Evolutionary conservation across 2,888 invertebrate genomes (phyloP).

Genomic region (Allolobophora icterica): DNA sequence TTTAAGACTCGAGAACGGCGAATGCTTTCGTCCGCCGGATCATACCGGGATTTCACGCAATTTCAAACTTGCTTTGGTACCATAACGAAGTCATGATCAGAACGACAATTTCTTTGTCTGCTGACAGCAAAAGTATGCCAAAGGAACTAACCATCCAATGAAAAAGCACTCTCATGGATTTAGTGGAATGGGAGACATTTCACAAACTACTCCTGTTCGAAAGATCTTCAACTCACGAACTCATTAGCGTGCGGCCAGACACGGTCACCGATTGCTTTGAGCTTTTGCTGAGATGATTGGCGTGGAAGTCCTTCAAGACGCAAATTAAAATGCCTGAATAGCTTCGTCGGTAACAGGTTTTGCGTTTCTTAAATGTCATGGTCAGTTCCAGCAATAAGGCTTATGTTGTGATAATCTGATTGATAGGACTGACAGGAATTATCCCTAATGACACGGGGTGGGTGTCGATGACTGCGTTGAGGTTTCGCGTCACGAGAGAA

Average conservation of each 20-base stretch:
- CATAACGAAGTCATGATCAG: background rate
- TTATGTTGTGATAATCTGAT: background rate
- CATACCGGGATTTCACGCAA: background rate
- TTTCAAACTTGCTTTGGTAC: background rate
- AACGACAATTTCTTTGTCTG: background rate
- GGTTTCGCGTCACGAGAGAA: background rate
- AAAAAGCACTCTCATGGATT: background rate
- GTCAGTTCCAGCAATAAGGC: no score
- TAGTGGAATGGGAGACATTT: background rate
- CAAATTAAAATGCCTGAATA: no score
- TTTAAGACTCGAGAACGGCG: background rate
- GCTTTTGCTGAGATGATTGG: background rate
- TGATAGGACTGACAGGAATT: background rate
- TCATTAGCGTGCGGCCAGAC: background rate
- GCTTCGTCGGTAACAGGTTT: no score
- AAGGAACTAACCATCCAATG: background rate
- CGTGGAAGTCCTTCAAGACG: no score
- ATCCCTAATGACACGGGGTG: background rate
- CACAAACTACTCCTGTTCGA: background rate
- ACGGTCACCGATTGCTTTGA: background rate
- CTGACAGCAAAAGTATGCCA: background rate
- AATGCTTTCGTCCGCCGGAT: background rate
- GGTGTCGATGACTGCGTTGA: background rate
- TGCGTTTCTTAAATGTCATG: background rate
- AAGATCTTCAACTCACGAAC: background rate